A percentile compares a stretch with the other conserved stretches of the same genome.
These are phyloP conservation scores for Notarius quadriscutis DNA, from an alignment of 2,113 vertebrate species.

Conservation along the genomic window DNA sequence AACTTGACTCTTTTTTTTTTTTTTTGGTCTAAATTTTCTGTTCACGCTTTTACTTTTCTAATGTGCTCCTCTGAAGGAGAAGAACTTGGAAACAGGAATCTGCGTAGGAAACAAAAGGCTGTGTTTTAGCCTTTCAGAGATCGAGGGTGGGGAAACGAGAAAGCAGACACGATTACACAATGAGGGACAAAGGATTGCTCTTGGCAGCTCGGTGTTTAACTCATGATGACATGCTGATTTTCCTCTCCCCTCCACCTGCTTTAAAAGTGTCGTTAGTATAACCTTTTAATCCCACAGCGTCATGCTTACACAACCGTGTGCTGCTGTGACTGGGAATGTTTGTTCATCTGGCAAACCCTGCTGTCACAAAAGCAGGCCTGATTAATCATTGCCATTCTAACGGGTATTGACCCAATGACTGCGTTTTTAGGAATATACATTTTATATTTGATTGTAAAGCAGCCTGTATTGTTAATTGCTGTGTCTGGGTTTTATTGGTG, in stretches of 20 bases:
- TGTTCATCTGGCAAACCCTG: slow-evolving; percentile 40
- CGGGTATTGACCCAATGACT: not conserved
- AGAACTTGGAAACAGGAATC: slow-evolving; percentile 10
- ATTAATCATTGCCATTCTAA: slow-evolving; percentile 53
- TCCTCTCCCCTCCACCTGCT: not conserved
- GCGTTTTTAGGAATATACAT: not conserved
- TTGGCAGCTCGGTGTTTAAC: slow-evolving; percentile 30
- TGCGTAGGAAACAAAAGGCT: slow-evolving; percentile 53
- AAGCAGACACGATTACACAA: slow-evolving; percentile 15
- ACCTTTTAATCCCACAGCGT: slow-evolving; percentile 60
- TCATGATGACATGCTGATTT: slow-evolving; percentile 44
- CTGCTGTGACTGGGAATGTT: not conserved
- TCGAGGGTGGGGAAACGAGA: not conserved
- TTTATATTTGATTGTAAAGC: not conserved
- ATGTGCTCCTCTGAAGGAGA: not conserved
- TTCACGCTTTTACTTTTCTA: not conserved
- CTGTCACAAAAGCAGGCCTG: slow-evolving; percentile 19
- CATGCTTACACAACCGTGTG: slow-evolving; percentile 62
- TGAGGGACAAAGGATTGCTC: slow-evolving; percentile 46
- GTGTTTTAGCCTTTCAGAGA: slow-evolving; percentile 45
- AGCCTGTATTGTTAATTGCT: not conserved
- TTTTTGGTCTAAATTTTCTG: not conserved
- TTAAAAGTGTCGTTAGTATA: slow-evolving; percentile 41
- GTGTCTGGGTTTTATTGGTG: not conserved
- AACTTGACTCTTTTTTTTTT: not conserved